These are phyloP conservation scores for Eonycteris spelaea DNA, from an alignment of 2,113 vertebrate genomes.

Conservation along the genomic window DNA sequence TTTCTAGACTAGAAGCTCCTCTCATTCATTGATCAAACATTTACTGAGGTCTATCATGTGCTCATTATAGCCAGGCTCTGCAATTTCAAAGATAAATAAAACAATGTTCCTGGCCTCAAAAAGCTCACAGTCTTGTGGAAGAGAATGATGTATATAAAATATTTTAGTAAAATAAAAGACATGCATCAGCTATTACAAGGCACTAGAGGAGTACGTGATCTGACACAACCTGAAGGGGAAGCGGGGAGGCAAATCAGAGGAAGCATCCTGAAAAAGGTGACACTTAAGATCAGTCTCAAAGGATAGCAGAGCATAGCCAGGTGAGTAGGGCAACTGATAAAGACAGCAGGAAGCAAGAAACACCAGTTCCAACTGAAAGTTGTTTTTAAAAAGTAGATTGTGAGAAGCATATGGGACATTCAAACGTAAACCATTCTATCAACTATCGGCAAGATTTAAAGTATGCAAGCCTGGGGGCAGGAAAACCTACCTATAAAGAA, in stretches of 20 bases:
- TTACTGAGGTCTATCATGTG: neutral
- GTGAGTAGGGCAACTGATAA: neutral
- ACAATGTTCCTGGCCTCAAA: neutral
- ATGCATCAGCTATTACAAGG: neutral
- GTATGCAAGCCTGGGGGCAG: neutral
- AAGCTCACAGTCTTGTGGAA: neutral
- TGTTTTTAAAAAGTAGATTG: neutral
- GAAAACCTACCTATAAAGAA: neutral
- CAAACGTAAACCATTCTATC: neutral
- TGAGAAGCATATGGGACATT: neutral
- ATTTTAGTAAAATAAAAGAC: neutral
- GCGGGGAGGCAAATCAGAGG: neutral
- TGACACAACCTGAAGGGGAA: neutral
- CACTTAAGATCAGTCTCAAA: neutral
- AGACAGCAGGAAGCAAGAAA: neutral
- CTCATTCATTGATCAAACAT: conserved; percentile 5
- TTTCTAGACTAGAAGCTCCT: neutral
- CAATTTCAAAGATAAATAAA: conserved; percentile 8
- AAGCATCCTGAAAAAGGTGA: neutral
- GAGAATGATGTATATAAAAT: neutral
- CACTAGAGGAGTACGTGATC: neutral
- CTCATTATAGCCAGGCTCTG: neutral
- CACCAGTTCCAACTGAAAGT: neutral
- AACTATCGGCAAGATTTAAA: neutral
- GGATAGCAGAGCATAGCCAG: neutral